Conservation (phyloP, 2,888 invertebrate genomes). For the Aphodius granarius region DNA sequence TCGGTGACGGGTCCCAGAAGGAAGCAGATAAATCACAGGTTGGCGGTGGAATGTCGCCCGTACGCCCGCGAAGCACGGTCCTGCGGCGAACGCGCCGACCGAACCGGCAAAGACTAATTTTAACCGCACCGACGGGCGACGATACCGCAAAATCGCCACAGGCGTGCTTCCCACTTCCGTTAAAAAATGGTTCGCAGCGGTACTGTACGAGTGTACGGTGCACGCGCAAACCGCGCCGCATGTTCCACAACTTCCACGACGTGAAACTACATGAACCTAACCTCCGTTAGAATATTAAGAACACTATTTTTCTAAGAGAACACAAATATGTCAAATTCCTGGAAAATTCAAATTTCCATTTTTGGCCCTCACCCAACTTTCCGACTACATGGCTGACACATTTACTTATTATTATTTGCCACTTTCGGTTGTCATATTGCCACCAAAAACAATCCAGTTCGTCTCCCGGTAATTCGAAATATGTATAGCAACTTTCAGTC, state of each 20-base stretch:
- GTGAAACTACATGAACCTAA: not conserved
- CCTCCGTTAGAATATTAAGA: no score
- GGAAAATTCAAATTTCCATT: no score
- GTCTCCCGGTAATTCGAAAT: no score
- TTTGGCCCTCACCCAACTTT: no score
- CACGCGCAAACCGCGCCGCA: not conserved
- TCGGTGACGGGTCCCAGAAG: not conserved
- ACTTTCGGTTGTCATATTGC: no score
- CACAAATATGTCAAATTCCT: no score
- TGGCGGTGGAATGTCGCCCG: conserved; percentile 1
- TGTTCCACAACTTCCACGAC: not conserved
- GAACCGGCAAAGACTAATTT: conserved; percentile 1
- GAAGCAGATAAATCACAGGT: not conserved
- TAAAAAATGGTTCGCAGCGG: conserved; percentile 7
- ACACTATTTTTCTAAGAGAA: no score
- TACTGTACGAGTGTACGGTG: not conserved
- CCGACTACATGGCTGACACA: no score
- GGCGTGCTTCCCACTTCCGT: conserved; percentile 5
- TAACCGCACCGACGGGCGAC: not conserved
- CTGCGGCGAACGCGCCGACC: not conserved
- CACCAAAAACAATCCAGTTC: no score
- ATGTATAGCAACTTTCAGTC: no score
- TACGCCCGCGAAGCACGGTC: not conserved
- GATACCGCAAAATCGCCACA: not conserved
- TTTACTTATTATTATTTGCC: no score